phyloP scores from a whole-genome alignment of 2,113 vertebrate genomes.

The Antechinus stuartii region DNA sequence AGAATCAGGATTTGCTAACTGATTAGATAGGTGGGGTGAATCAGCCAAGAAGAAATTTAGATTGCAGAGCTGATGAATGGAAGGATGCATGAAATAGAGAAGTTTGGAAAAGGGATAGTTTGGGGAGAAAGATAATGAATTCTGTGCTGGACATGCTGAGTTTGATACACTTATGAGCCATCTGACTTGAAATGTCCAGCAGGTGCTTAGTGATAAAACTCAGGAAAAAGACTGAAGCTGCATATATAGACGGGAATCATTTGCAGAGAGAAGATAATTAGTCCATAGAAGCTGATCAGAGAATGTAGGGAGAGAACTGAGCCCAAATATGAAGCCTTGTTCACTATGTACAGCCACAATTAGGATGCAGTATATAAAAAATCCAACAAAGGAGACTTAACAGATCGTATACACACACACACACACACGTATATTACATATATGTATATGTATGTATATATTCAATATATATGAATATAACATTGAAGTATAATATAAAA shows the following conservation, averaged over 20 bases:
- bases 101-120: neutral
- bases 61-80: neutral
- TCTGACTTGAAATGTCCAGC: neutral
- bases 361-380: neutral
- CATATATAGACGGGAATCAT: neutral
- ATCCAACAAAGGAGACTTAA: neutral
- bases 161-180: neutral
- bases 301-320: neutral
- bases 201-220: neutral
- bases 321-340: neutral
- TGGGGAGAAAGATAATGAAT: neutral
- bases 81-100: neutral
- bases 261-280: neutral
- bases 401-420: neutral
- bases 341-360: neutral
- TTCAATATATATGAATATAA: too few species aligned
- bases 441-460: too few species aligned
- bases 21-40: neutral
- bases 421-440: too few species aligned
- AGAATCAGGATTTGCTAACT: neutral
- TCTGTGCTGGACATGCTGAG: neutral
- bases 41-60: neutral
- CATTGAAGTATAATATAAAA: too few species aligned
- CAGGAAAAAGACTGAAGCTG: neutral
- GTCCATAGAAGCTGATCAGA: neutral